Evolutionary conservation across 1,140 invertebrate species (phyloP), one percentile per base, ranked within the genome.

Genomic region (Heliconius himera): DNA sequence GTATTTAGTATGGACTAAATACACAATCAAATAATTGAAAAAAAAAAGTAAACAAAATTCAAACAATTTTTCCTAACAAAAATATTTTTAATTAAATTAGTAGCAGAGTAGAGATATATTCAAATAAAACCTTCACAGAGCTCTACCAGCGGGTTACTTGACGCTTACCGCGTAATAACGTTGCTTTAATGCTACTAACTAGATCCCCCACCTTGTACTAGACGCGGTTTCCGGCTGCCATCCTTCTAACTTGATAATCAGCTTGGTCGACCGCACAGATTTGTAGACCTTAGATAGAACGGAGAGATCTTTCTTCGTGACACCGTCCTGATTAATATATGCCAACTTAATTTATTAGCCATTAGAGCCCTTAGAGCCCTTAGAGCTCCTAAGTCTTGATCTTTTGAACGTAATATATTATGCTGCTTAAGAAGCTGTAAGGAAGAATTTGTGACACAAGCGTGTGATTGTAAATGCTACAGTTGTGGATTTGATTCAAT

Each of bases 211-310:
- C 41, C 38, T 81, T 84, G 83, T 74, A 56, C n/a, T 22, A 9
- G 70, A 77, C 80, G 80, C 80, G 78, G 82, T 78, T 87, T 82
- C 83, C 81, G 81, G 78, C 41, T 56, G 74, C 74, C 60, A 73
- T 87, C 88, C 87, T 85, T 89, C 90, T 91, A 91, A 90, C 87
- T 91, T 88, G 85, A 81, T 91, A 91, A 91, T 90, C 85, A 88
- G 86, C 85, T 91, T 88, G 87, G 85, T 84, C 84, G 77, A 78
- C 85, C 85, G 82, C 84, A 87, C 29, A 73, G 79, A 80, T 90
- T 89, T 88, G 83, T 86, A 83, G 84, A 36, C 73, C 80, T 80
- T 73, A 88, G 82, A 70, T 77, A 79, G 80, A 72, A 83, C 76
- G 77, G 82, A 84, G 71, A 84, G 82, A 83, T 87, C 78, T 81